Evolutionary conservation across 2,888 invertebrate genomes (phyloP).

Genomic region (Zelleria hepariella): DNA sequence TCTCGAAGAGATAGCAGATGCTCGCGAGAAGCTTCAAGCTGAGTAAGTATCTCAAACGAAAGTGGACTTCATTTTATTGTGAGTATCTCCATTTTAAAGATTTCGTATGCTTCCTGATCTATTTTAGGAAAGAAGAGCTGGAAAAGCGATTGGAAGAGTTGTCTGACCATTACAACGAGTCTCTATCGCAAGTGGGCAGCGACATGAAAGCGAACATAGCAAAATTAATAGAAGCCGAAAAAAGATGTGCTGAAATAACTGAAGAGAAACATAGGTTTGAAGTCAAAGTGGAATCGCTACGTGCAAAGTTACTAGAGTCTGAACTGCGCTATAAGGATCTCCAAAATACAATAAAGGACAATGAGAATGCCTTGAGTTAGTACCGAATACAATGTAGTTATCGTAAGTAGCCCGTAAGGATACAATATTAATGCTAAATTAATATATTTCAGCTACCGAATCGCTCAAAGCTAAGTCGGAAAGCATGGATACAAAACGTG

Average conservation of each 20-base stretch:
- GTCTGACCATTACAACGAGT: conserved; percentile 40
- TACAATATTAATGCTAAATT: background rate
- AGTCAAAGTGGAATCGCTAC: conserved; percentile 29
- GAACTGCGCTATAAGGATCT: conserved; percentile 32
- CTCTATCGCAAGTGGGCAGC: conserved; percentile 32
- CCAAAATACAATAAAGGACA: conserved; percentile 24
- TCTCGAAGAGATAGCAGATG: conserved; percentile 47
- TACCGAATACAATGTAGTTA: background rate
- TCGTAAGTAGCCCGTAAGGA: background rate
- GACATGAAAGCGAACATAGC: conserved; percentile 34
- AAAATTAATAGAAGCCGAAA: conserved; percentile 42
- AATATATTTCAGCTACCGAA: background rate
- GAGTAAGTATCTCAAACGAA: conserved; percentile 36
- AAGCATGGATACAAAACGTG: conserved; percentile 18
- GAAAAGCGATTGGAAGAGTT: conserved; percentile 41
- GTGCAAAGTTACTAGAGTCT: conserved; percentile 32
- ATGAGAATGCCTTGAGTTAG: conserved; percentile 28
- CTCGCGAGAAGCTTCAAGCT: conserved; percentile 44
- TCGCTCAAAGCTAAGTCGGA: background rate
- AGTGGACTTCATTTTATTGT: background rate
- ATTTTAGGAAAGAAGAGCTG: conserved; percentile 48
- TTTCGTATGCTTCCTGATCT: background rate
- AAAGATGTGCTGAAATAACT: conserved; percentile 33
- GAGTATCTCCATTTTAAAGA: background rate
- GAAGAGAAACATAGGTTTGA: conserved; percentile 35